Evolutionary conservation across 2,888 invertebrate species (phyloP).

Genomic region (Yponomeuta evonymella): DNA sequence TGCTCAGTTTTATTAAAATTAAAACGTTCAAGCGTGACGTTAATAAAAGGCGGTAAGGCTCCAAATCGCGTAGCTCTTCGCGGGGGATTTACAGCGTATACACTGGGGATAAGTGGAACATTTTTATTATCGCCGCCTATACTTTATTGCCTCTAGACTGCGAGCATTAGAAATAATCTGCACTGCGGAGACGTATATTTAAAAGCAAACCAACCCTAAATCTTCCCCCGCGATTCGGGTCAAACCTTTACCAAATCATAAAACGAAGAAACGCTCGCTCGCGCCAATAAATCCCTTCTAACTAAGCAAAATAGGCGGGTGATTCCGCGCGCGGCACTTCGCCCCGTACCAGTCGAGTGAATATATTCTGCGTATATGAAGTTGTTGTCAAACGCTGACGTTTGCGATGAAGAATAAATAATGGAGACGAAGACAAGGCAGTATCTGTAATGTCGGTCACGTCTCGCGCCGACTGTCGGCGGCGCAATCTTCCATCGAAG

Average conservation of each 20-base stretch:
- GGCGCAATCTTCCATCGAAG: conserved; percentile 68
- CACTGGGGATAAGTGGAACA: conserved; percentile 61
- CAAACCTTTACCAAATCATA: conserved; percentile 3
- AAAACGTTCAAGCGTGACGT: conserved; percentile 67
- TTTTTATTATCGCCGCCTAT: conserved; percentile 68
- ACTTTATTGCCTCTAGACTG: conserved; percentile 67
- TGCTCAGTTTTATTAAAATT: conserved; percentile 75
- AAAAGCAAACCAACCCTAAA: neutral
- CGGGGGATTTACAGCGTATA: conserved; percentile 59
- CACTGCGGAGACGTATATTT: conserved; percentile 43
- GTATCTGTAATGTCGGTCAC: conserved; percentile 65
- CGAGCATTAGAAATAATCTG: conserved; percentile 66
- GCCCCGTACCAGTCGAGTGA: conserved; percentile 64
- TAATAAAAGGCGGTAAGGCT: conserved; percentile 63
- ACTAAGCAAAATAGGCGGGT: conserved; percentile 47
- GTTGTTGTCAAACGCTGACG: conserved; percentile 73
- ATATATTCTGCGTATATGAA: conserved; percentile 63
- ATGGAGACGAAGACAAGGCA: conserved; percentile 62
- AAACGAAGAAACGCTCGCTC: conserved; percentile 9
- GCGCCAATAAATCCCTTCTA: conserved; percentile 56
- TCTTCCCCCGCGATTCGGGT: conserved; percentile 10
- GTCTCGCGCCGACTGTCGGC: conserved; percentile 46
- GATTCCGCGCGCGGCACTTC: conserved; percentile 61
- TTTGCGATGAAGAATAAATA: conserved; percentile 67
- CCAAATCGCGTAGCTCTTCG: conserved; percentile 47